phyloP scores from a whole-genome alignment of 2,113 vertebrate species.

The Megaleporinus macrocephalus region DNA sequence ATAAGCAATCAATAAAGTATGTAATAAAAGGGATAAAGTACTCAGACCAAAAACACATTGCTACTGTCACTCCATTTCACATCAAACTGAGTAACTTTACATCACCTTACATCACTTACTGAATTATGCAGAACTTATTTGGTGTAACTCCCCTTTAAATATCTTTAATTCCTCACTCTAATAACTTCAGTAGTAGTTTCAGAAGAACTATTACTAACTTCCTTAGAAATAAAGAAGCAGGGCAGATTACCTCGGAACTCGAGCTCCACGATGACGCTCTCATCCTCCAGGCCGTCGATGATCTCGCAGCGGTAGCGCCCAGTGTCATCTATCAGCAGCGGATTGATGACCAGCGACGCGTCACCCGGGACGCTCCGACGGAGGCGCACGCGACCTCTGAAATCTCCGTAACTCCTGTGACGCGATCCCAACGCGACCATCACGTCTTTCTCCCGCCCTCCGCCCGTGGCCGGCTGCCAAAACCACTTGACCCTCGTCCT shows the following conservation, averaged over 20 bases:
- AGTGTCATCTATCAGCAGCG: conserved; percentile 81
- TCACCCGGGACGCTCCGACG: conserved; percentile 62
- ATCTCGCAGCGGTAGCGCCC: conserved; percentile 93
- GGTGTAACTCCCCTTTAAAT: too few species aligned
- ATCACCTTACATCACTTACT: too few species aligned
- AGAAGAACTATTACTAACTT: too few species aligned
- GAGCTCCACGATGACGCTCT: conserved; percentile 87
- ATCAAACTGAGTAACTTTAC: too few species aligned
- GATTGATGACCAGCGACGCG: conserved; percentile 82
- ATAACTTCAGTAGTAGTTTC: too few species aligned
- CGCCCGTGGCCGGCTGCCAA: conserved; percentile 78
- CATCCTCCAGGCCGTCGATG: conserved; percentile 91
- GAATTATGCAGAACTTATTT: too few species aligned
- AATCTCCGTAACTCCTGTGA: conserved; percentile 83
- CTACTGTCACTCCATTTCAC: too few species aligned
- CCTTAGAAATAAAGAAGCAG: neutral
- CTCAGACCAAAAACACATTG: too few species aligned
- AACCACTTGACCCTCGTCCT: conserved; percentile 91
- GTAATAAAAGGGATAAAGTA: too few species aligned
- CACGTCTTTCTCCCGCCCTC: conserved; percentile 80
- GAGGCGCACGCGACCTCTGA: conserved; percentile 81
- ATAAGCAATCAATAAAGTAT: too few species aligned
- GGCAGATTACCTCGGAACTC: conserved; percentile 80
- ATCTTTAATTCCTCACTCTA: too few species aligned
- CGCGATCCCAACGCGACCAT: conserved; percentile 86